A percentile compares a stretch with the other conserved stretches of the same genome.
phyloP scores from a whole-genome alignment of 2,888 invertebrate species.

The Sipha maydis region DNA sequence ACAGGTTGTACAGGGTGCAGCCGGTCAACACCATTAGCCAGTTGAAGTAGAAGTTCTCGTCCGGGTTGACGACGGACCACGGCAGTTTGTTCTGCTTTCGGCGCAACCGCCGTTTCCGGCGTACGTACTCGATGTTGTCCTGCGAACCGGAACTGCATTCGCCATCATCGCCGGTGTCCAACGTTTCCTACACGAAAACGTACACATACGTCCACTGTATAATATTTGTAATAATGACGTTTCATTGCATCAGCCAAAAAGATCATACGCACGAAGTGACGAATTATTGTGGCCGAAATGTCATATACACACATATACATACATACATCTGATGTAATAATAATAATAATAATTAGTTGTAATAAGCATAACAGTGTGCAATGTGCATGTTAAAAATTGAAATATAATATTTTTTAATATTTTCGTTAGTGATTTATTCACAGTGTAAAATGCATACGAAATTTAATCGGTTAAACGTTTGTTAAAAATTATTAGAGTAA shows the following conservation, averaged over 20 bases:
- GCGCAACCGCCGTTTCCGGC: constrained; percentile 74
- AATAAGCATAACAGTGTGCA: too few relatives aligned
- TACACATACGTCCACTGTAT: background rate
- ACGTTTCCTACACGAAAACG: constrained; percentile 68
- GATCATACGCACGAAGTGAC: too few relatives aligned
- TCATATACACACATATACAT: too few relatives aligned
- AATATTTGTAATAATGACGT: too few relatives aligned
- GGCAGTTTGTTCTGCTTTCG: constrained; percentile 75
- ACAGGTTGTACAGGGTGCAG: constrained; percentile 93
- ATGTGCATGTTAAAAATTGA: too few relatives aligned
- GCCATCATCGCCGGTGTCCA: constrained; percentile 69
- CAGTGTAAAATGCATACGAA: background rate
- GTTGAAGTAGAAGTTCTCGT: constrained; percentile 95
- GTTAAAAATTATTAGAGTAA: background rate
- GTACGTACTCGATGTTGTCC: constrained; percentile 71
- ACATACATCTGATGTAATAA: too few relatives aligned
- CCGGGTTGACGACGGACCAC: constrained; percentile 89
- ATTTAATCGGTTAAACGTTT: background rate
- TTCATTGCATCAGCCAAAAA: too few relatives aligned
- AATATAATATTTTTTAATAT: background rate
- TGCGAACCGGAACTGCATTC: constrained; percentile 68
- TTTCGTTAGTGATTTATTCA: background rate
- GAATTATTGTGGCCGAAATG: too few relatives aligned
- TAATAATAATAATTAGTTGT: too few relatives aligned
- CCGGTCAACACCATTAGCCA: constrained; percentile 91